Evolutionary conservation across 1,140 invertebrate genomes (phyloP).

Genomic region (Pollicipes pollicipes): DNA sequence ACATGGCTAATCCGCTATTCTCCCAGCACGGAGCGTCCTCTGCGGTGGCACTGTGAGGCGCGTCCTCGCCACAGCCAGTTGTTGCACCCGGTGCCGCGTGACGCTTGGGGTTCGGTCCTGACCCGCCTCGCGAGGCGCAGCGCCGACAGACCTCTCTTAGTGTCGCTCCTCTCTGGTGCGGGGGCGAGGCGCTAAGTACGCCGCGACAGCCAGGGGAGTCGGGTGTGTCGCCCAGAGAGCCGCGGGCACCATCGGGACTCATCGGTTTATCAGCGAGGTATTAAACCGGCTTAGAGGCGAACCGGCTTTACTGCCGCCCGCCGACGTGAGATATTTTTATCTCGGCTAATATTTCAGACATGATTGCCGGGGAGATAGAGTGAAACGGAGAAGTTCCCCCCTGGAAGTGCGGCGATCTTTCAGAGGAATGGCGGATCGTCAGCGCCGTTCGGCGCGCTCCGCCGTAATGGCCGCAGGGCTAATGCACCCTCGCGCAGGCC

Average conservation of each 20-base stretch:
- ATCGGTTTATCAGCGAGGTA: neutral
- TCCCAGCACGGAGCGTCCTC: no score
- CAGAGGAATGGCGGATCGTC: neutral
- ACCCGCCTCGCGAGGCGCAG: no score
- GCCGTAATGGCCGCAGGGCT: no score
- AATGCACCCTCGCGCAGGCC: no score
- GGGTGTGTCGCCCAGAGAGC: no score
- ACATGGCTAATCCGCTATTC: no score
- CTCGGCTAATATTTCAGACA: neutral
- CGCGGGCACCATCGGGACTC: neutral
- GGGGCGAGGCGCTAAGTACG: neutral
- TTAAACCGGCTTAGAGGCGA: neutral
- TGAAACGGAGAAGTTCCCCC: neutral
- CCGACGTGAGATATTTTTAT: neutral
- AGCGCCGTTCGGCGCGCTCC: neutral
- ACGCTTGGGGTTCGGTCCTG: no score
- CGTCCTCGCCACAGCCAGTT: no score
- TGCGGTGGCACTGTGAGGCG: no score
- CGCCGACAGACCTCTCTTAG: no score
- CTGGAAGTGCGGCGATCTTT: neutral
- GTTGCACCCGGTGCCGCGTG: no score
- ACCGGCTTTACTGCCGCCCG: neutral
- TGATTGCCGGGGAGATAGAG: neutral
- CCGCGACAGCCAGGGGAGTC: neutral
- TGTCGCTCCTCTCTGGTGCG: no score